Evolutionary conservation across 2,113 vertebrate species (phyloP).

Genomic region (Castor canadensis): DNA sequence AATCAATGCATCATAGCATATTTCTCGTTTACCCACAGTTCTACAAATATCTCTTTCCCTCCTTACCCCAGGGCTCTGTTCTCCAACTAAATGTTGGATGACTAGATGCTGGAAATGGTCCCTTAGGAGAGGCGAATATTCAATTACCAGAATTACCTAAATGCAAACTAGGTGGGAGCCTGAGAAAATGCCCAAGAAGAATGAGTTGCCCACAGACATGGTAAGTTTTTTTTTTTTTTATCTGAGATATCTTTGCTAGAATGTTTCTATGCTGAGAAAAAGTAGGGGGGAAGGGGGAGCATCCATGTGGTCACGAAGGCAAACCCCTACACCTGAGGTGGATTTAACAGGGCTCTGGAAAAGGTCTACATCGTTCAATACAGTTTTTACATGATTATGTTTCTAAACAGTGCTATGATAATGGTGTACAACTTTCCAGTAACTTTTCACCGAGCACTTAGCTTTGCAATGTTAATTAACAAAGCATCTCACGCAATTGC

Average conservation of each 20-base stretch:
- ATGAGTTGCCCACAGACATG: background rate
- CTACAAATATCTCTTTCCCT: background rate
- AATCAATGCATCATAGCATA: background rate
- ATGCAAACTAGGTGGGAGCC: background rate
- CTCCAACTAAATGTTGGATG: background rate
- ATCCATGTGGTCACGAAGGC: background rate
- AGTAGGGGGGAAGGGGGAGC: background rate
- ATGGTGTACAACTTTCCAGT: background rate
- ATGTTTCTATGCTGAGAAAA: background rate
- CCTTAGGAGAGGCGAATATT: background rate
- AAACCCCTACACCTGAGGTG: background rate
- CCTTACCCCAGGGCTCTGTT: background rate
- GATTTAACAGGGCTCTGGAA: background rate
- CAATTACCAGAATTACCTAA: conserved; percentile 24
- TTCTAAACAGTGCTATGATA: background rate
- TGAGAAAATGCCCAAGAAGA: background rate
- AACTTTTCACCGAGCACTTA: background rate
- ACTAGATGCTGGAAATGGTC: background rate
- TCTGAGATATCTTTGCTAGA: background rate
- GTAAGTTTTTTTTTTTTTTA: background rate
- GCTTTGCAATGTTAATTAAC: background rate
- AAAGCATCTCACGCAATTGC: background rate
- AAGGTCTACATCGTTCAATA: background rate
- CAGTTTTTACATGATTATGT: background rate
- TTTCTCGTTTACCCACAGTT: background rate